Evolutionary conservation across 1,140 invertebrate genomes (phyloP), one percentile per base, ranked within the genome.

Genomic region (Trachelipus rathkii): DNA sequence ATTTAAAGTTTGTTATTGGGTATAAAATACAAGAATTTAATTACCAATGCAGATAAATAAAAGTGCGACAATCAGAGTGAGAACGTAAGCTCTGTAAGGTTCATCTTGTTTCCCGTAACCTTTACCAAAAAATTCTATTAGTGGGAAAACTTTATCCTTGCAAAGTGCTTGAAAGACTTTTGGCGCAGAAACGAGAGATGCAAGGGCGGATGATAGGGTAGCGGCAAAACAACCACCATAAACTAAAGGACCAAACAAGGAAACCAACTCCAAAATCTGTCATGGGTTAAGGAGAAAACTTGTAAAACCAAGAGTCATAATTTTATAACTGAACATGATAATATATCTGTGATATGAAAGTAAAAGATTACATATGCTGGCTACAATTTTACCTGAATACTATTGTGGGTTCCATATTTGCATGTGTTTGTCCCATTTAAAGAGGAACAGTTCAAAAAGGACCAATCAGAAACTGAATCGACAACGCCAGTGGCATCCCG

Each of bases 161-260:
- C 95, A 96, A 7, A 99, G 87, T 6, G 95, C 95, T 85, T 71
- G 76, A 79, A 89, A 88, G 45, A 89, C 86, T 83, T 88, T 88
- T 0, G 97, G 96, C 0, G 97, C 97, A 19, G 94, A 95, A 19
- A 99, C 88, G 19, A 99, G 87, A 87, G 96, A 96, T 0, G 96
- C 97, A 0, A 99, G 86, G 0, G 97, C 96, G 1, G 96, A 98
- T 23, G 95, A 97, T 0, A 99, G 85, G 0, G 96, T 97, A 0
- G 97, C 97, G 0, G 96, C 95, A 85, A 97, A 98, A 83, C 97
- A 98, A n/a, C 97, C 96, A 8, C 92, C 93, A 82, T 96, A 97
- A 81, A 98, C 96, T 0, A 99, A 87, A 0, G 93, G 93, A 5
- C 93, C 93, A 90, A 92, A 97, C 0, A 89, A 87, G 2, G 95